Percentiles rank a stretch among this genome's conserved stretches.
Conservation (phyloP, 2,113 vertebrate genomes). For the Notarius lentiginosus region DNA sequence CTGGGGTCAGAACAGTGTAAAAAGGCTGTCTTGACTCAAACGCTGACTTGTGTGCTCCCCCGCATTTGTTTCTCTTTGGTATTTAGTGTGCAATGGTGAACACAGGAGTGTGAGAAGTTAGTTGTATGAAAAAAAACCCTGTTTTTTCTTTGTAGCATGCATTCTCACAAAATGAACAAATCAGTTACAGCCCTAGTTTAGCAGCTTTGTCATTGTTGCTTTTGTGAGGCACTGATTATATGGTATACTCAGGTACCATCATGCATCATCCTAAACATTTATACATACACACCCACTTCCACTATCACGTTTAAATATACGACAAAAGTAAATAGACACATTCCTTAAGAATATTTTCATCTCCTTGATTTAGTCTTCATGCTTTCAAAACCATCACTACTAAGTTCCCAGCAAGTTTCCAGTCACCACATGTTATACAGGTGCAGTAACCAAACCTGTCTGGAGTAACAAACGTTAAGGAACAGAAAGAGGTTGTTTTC, state of each 20-base stretch:
- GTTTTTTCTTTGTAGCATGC: not conserved
- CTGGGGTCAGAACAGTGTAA: not conserved
- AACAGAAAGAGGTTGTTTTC: slow-evolving; percentile 33
- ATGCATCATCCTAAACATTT: not conserved
- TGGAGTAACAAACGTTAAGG: not conserved
- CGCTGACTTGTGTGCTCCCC: not conserved
- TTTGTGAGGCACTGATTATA: slow-evolving; percentile 38
- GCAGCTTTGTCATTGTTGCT: slow-evolving; percentile 43
- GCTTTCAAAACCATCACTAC: not conserved
- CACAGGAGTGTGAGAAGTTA: not conserved
- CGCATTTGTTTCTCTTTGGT: not conserved
- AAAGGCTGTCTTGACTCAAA: not conserved
- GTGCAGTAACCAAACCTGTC: not conserved
- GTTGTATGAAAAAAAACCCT: slow-evolving; percentile 1
- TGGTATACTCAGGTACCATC: not conserved
- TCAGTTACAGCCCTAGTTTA: not conserved
- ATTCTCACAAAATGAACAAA: slow-evolving; percentile 8
- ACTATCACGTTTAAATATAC: not conserved
- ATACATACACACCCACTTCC: slow-evolving; percentile 12
- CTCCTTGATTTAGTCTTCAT: not conserved
- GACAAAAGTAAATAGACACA: slow-evolving; percentile 22
- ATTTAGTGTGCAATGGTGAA: not conserved
- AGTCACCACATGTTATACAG: not conserved
- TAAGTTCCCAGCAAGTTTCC: not conserved
- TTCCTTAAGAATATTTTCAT: not conserved